These are phyloP conservation scores for Athalia cordata DNA, from an alignment of 2,888 invertebrate species.

Conservation along the genomic window DNA sequence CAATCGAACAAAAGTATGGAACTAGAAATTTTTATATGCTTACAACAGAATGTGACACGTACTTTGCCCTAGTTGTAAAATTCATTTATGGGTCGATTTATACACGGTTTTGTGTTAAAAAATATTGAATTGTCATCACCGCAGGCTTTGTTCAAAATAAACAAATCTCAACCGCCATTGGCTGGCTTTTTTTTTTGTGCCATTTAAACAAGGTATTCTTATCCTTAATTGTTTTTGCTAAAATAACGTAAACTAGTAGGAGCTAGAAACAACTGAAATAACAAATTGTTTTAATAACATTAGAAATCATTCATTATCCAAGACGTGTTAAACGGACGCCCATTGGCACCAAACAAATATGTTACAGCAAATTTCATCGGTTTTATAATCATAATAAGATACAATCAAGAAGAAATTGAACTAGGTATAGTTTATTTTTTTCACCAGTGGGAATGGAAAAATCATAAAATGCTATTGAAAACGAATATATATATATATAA, in stretches of 20 bases:
- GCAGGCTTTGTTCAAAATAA: not conserved
- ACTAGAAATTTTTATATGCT: conserved; percentile 5
- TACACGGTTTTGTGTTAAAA: not conserved
- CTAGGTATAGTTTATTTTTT: conserved; percentile 31
- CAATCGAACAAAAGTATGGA: too few species aligned
- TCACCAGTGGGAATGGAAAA: conserved; percentile 36
- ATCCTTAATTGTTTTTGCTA: conserved; percentile 1
- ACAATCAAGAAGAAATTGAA: conserved; percentile 48
- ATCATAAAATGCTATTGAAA: conserved; percentile 27
- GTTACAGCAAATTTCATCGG: conserved; percentile 55
- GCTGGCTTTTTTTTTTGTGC: not conserved
- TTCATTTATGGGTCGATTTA: not conserved
- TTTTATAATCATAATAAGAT: conserved; percentile 55
- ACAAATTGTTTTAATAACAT: conserved; percentile 62
- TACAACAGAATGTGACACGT: conserved; percentile 17
- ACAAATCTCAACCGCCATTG: not conserved
- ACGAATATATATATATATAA: conserved; percentile 1
- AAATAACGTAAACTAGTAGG: not conserved
- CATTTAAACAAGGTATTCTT: conserved; percentile 26
- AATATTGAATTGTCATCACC: conserved; percentile 14
- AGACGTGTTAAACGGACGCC: conserved; percentile 49
- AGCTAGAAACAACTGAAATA: conserved; percentile 52
- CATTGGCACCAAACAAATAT: conserved; percentile 55
- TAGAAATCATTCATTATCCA: conserved; percentile 55
- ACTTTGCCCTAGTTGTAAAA: conserved; percentile 24